phyloP scores from a whole-genome alignment of 2,797 vertebrate species.

The Ceryle rudis region DNA sequence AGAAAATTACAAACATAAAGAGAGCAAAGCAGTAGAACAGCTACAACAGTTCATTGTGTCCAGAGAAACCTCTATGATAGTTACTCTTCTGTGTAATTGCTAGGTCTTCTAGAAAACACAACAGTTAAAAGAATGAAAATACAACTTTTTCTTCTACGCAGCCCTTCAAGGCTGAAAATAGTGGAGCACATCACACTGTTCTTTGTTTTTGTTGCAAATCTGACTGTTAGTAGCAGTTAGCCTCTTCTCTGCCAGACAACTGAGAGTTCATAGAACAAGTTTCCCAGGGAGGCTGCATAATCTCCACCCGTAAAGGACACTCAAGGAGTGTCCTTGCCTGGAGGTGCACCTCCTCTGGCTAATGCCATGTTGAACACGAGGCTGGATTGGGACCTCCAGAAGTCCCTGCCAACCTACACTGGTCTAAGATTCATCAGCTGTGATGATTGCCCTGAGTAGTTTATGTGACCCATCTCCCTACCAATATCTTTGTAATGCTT shows the following conservation, averaged over 20 bases:
- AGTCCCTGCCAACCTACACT: background rate
- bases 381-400: background rate
- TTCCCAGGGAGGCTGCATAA: background rate
- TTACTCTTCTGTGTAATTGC: background rate
- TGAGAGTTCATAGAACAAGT: background rate
- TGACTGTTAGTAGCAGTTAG: background rate
- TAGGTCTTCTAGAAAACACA: background rate
- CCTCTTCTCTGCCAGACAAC: background rate
- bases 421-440: background rate
- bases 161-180: background rate
- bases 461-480: background rate
- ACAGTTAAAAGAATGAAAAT: background rate
- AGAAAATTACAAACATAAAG: background rate
- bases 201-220: background rate
- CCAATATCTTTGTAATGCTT: rapidly evolving
- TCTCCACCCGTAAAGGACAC: background rate
- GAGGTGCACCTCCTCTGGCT: background rate
- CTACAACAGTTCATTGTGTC: background rate
- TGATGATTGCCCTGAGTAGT: rapidly evolving
- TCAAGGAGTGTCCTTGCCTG: background rate
- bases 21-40: background rate
- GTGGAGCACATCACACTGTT: background rate
- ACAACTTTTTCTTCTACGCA: background rate
- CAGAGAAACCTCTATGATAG: background rate
- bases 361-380: rapidly evolving